Conservation (phyloP, 2,113 vertebrate genomes). For the Mus pahari region DNA sequence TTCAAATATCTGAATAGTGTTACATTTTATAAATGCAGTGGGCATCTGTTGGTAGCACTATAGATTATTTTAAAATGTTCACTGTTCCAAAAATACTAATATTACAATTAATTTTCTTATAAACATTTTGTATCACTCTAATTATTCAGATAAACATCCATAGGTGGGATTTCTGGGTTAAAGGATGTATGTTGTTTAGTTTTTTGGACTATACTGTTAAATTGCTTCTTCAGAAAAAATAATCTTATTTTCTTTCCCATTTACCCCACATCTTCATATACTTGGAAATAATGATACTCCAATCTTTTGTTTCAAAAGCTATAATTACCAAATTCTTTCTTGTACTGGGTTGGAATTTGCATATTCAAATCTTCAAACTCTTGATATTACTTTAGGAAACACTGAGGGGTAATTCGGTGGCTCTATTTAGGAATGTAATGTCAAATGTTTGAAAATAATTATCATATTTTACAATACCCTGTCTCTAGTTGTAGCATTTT, state of each 20-base stretch:
- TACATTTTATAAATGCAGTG: neutral
- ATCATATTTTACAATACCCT: neutral
- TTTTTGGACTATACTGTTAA: constrained; percentile 45
- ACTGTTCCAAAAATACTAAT: neutral
- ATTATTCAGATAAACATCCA: constrained; percentile 29
- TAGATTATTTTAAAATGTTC: constrained; percentile 47
- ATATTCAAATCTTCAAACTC: constrained; percentile 54
- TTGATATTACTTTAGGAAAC: constrained; percentile 56
- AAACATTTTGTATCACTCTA: neutral
- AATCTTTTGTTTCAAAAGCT: constrained; percentile 67
- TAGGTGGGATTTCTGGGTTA: constrained; percentile 40
- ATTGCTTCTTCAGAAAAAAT: constrained; percentile 36
- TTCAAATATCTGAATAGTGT: constrained; percentile 23
- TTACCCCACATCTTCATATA: constrained; percentile 48
- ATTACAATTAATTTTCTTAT: constrained; percentile 46
- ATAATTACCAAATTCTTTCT: constrained; percentile 54
- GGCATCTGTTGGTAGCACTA: neutral
- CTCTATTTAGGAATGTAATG: constrained; percentile 46
- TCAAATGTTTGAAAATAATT: constrained; percentile 70
- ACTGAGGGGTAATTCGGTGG: constrained; percentile 6
- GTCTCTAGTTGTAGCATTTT: neutral
- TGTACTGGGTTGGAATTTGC: constrained; percentile 44
- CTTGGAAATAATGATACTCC: constrained; percentile 31
- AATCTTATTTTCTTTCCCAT: constrained; percentile 39
- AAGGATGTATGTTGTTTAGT: constrained; percentile 16